These are phyloP conservation scores for Barypeithes pellucidus DNA, from an alignment of 2,888 invertebrate genomes.

Conservation along the genomic window DNA sequence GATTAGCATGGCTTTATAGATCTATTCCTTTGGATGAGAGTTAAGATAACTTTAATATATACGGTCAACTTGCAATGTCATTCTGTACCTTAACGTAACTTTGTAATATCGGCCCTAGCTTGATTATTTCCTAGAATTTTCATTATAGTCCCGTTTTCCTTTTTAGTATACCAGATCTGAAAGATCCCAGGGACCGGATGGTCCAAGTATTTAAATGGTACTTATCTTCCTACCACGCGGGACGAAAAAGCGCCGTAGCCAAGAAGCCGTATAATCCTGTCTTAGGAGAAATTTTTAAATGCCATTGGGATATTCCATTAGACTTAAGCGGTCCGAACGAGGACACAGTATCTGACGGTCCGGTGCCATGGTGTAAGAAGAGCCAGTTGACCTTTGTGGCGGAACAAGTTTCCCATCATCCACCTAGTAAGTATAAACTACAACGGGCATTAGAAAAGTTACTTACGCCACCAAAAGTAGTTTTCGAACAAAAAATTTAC, in stretches of 20 bases:
- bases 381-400: slow-evolving; percentile 95
- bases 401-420: slow-evolving; percentile 99
- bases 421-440: slow-evolving; percentile 82
- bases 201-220: slow-evolving; percentile 97
- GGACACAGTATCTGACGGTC: slow-evolving; percentile 81
- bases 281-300: slow-evolving; percentile 95
- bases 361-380: slow-evolving; percentile 91
- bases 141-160: slow-evolving; percentile 15
- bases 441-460: too few species aligned
- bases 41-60: too few species aligned
- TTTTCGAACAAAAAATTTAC: too few species aligned
- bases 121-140: too few species aligned
- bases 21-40: too few species aligned
- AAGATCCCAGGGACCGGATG: slow-evolving; percentile 91
- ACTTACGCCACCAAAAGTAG: too few species aligned
- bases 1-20: too few species aligned
- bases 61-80: too few species aligned
- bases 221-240: slow-evolving; percentile 98
- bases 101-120: too few species aligned
- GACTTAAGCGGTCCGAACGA: slow-evolving; percentile 47
- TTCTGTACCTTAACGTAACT: too few species aligned
- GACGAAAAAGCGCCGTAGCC: slow-evolving; percentile 95
- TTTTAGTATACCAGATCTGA: slow-evolving; percentile 89
- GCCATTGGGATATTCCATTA: slow-evolving; percentile 83
- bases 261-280: slow-evolving; percentile 99